phyloP scores from a whole-genome alignment of 2,797 vertebrate genomes.

The Poliocrania exsul region DNA sequence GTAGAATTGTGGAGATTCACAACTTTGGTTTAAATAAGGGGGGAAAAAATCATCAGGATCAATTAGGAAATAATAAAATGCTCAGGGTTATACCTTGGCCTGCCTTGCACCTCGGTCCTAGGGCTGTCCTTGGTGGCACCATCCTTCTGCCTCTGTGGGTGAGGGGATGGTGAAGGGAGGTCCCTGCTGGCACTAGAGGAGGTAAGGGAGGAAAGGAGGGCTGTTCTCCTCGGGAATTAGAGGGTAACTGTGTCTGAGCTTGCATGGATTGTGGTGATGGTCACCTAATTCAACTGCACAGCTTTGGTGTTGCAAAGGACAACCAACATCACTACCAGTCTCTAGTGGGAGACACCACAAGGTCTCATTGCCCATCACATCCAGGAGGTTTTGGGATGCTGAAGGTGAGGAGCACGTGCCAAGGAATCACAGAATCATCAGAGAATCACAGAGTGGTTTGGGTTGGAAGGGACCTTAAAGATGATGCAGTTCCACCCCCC shows the following conservation, averaged over 20 bases:
- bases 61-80: not conserved
- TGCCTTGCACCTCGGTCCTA: not conserved
- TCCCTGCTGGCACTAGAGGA: not conserved
- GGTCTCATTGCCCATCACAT: rapidly evolving
- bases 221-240: not conserved
- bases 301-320: not conserved
- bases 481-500: not conserved
- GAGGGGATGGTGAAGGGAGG: not conserved
- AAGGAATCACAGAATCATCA: not conserved
- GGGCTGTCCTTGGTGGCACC: not conserved
- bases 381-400: not conserved
- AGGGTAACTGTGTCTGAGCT: not conserved
- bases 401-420: not conserved
- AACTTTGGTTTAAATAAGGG: not conserved
- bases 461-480: not conserved
- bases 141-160: not conserved
- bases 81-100: not conserved
- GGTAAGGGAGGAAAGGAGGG: not conserved
- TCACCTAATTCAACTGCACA: too few species aligned
- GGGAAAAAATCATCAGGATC: not conserved
- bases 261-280: not conserved
- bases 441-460: not conserved
- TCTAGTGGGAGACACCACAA: not conserved
- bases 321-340: too few species aligned
- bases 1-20: not conserved